phyloP scores from a whole-genome alignment of 1,140 invertebrate species.

The Ephestia elutella region DNA sequence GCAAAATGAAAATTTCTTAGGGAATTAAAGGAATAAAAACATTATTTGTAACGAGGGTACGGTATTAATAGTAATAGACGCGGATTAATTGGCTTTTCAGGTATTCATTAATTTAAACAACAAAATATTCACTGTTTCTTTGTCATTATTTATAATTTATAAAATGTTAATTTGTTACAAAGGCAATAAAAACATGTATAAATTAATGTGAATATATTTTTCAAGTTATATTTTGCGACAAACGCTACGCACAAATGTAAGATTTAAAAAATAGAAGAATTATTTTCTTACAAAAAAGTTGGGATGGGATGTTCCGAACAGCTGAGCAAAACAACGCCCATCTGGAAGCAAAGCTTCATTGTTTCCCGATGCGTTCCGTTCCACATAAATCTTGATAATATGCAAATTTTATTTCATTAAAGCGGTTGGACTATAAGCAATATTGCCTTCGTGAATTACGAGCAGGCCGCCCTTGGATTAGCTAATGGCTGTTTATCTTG shows the following conservation, averaged over 20 bases:
- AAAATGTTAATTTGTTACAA: too few relatives aligned
- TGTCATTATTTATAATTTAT: too few relatives aligned
- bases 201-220: too few relatives aligned
- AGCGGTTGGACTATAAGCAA: constrained; percentile 64
- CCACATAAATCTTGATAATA: constrained; percentile 67
- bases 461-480: constrained; percentile 61
- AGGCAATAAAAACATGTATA: too few relatives aligned
- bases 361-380: constrained; percentile 48
- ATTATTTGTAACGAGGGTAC: background rate
- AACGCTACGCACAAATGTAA: too few relatives aligned
- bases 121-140: too few relatives aligned
- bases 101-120: background rate
- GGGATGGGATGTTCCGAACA: background rate
- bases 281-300: background rate
- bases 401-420: constrained; percentile 73
- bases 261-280: background rate
- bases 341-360: constrained; percentile 35
- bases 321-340: background rate
- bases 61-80: background rate
- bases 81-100: background rate
- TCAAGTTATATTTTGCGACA: too few relatives aligned
- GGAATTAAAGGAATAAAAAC: background rate
- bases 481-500: constrained; percentile 71
- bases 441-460: constrained; percentile 60
- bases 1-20: background rate